Base-by-base conservation (phyloP, 2,797 vertebrate genomes). In the Falco berigora region DNA sequence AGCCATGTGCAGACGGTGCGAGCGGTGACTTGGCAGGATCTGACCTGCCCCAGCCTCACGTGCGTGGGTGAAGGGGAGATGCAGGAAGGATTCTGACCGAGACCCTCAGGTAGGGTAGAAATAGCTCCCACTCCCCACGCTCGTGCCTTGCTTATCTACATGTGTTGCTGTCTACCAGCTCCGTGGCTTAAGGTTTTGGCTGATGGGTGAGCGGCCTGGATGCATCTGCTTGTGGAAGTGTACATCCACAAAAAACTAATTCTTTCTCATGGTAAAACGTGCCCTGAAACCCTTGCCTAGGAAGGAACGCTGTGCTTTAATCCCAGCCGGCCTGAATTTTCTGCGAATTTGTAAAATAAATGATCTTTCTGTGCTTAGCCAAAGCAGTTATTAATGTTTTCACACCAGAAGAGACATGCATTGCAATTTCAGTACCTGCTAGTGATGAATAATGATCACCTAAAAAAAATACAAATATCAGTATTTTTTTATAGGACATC, bases 361-460 rank as follows among this genome's bases (percentile, higher is more conserved):
- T 68, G 61, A 86, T 94, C 72, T 90, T 80, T 66, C 81, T 6
- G 30, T 17, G 64, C 90, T 90, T 38, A 92, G 72, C 63, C 78
- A 55, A 79, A 94, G 72, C 81, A 74, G 84, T 94, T 95, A 95
- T 94, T 94, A 91, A 96, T 97, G 95, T 77, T 94, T 91, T 75
- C 93, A 86, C 86, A 86, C 32, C 85, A 77, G 76, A 88, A 84
- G 68, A 94, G 90, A 67, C 76, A 46, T 2, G 2, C 46, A 0
- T n/a, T 46, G 61, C 68, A 64, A 64, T 63, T 27, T 53, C 81
- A 73, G 59, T 73, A 67, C 82, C 87, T 63, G 68, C 46, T 84
- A 59, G 72, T 34, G 83, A 88, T 78, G 88, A 88, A 84, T 94
- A 94, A 95, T 64, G 62, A 96, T 36, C 58, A 84, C 15, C 21